Evolutionary conservation across 2,888 invertebrate genomes (phyloP).

Genomic region (Linnaemya vulpina): DNA sequence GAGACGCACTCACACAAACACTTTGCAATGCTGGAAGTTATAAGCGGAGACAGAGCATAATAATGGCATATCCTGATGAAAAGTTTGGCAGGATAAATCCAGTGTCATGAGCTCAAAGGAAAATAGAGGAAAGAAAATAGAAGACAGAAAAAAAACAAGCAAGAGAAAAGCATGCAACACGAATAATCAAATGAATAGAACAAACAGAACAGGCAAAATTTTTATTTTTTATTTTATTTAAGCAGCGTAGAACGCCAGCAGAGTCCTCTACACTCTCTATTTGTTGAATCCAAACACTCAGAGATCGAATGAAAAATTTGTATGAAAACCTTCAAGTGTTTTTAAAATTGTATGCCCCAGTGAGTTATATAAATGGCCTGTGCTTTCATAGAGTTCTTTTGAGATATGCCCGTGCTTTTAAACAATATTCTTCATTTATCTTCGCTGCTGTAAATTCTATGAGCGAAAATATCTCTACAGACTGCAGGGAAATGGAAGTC

Average conservation of each 20-base stretch:
- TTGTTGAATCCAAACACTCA: too few species aligned
- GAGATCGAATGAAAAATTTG: too few species aligned
- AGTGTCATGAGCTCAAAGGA: neutral
- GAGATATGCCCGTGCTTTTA: too few species aligned
- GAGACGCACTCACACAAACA: slow-evolving; percentile 4
- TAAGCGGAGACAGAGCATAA: slow-evolving; percentile 26
- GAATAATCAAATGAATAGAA: slow-evolving; percentile 76
- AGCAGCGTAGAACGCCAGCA: neutral
- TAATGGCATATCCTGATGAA: slow-evolving; percentile 49
- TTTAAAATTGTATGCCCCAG: too few species aligned
- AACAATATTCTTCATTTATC: too few species aligned
- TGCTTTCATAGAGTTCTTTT: too few species aligned
- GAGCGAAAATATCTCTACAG: too few species aligned
- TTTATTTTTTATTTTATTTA: neutral
- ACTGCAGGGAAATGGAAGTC: too few species aligned
- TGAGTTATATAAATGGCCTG: too few species aligned
- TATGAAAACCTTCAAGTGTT: too few species aligned
- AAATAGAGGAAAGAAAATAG: too few species aligned
- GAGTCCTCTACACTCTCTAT: neutral
- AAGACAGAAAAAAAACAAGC: neutral
- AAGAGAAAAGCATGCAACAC: slow-evolving; percentile 53
- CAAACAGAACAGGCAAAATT: slow-evolving; percentile 73
- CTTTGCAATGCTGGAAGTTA: neutral
- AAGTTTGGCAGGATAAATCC: slow-evolving; percentile 48
- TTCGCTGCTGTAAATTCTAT: too few species aligned